Conservation (phyloP, 2,797 vertebrate genomes). For the Cirrhinus molitorella region DNA sequence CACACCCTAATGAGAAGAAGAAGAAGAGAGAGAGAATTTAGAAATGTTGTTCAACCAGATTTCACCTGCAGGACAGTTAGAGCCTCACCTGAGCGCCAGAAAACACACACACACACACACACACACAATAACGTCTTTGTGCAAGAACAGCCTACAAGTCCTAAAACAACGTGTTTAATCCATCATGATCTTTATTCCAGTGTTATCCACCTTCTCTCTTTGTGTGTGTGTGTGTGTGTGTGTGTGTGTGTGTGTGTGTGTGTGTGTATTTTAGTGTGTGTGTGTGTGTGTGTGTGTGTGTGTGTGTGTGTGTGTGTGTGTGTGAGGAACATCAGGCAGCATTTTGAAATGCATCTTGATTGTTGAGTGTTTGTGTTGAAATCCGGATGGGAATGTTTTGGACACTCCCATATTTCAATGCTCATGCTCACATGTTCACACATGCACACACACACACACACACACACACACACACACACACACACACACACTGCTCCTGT, state of each 20-base stretch:
- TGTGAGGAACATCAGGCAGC: neutral
- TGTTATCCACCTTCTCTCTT: neutral
- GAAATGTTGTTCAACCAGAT: slow-evolving; percentile 73
- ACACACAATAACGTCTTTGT: neutral
- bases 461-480: neutral
- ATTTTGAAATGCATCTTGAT: neutral
- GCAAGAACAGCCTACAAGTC: neutral
- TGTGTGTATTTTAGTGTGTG: neutral
- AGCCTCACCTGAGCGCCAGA: slow-evolving; percentile 58
- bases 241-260: neutral
- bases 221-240: neutral
- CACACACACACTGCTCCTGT: neutral
- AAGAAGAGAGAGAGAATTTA: neutral
- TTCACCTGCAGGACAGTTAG: slow-evolving; percentile 63
- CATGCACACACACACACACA: neutral
- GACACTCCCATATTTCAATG: slow-evolving; percentile 5
- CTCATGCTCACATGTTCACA: slow-evolving; percentile 16
- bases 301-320: neutral
- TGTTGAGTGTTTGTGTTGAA: slow-evolving; percentile 23
- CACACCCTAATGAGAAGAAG: slow-evolving; percentile 27
- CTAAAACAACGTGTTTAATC: neutral
- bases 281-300: neutral
- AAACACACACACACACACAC: slow-evolving; percentile 1
- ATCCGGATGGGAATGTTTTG: slow-evolving; percentile 7
- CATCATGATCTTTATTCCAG: neutral